Evolutionary conservation across 2,113 vertebrate species (phyloP), one percentile per base, ranked within the genome.

Genomic region (Onychorhynchus coronatus): DNA sequence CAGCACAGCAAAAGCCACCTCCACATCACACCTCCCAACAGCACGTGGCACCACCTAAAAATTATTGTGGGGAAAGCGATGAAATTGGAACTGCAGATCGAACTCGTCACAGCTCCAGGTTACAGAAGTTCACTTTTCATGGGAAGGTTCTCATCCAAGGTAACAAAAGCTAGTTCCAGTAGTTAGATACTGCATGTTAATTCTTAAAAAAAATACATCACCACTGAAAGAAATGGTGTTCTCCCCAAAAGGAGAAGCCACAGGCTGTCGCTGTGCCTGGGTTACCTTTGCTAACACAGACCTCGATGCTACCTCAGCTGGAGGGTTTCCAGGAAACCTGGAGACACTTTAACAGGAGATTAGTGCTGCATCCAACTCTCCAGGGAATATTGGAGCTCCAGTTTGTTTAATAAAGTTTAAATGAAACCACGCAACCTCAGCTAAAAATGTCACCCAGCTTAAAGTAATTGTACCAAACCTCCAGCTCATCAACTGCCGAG

Each of bases 341-440:
- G 63, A 87, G 71, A 59, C 66, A 74, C 39, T 55, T 90, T 37
- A 94, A 65, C 68, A 56, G 79, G 73, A 91, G 85, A 94, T 92
- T 59, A 96, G 82, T 44, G 62, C 82, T 77, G 79, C 67, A 50
- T 93, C 92, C 88, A 92, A 1, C 67, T 89, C 95, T 47, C 76
- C 75, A n/a, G 88, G 92, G 96, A 96, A 94, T 28, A 61, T 13
- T 19, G 1, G 1, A 94, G 86, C 91, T 92, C 77, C 66, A 85
- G 50, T 86, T 89, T 93, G 96, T 95, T 97, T 94, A 96, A 97
- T 95, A 89, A 96, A 84, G 94, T 91, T 93, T 93, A 96, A 96
- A 87, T 92, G 84, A 96, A 95, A 94, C 53, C 42, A 46, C 9
- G 27, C 83, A 81, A 84, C 77, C 96, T 90, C 96, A 83, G 91